Evolutionary conservation across 2,113 vertebrate species (phyloP), one percentile per base, ranked within the genome.

Genomic region (Loxodonta africana): DNA sequence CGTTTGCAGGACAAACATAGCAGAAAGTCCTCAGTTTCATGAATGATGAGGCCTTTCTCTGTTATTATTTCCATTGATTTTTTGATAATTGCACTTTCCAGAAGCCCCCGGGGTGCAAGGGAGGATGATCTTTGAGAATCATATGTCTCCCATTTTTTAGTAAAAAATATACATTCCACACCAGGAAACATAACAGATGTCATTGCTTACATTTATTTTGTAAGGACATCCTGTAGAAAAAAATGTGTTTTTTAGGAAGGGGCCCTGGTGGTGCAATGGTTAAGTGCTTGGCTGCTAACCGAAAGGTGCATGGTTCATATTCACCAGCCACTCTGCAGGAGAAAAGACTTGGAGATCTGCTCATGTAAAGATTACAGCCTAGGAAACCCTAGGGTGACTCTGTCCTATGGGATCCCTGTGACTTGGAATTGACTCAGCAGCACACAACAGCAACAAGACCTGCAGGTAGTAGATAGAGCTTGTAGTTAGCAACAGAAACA

Each of bases 41-140:
- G 8, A 37, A 37, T 33, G 30, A 57, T 80, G 78, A 88, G 26
- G 6, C 1, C 4, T 96, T 95, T 82, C 37, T 88, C 69, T 85
- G 26, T 6, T 92, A 69, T 60, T n/a, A 76, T 85, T 87, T 94
- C 33, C 30, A 81, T 63, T 88, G 41, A 80, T 69, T 81, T 95
- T 71, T 88, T 62, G 11, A 90, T 76, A 7, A n/a, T 15, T 67
- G 12, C 30, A 83, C 57, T 2, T 18, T 85, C 92, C 23, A 77
- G 63, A 30, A 88, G 12, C 21, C 30, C 69, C 69, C 60, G 37
- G 14, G 21, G 14, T 8, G 28, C 82, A 95, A 91, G 37, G 30
- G 33, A 65, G 23, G 9, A 14, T 41, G 23, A 62, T n/a, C 14
- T 14, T 60, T 46, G 71, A 85, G 44, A 76, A 86, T 81, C 30